Conservation (phyloP, 30 jellyfish, hydroid and myxozoan species). For the Aurelia coerulea region DNA sequence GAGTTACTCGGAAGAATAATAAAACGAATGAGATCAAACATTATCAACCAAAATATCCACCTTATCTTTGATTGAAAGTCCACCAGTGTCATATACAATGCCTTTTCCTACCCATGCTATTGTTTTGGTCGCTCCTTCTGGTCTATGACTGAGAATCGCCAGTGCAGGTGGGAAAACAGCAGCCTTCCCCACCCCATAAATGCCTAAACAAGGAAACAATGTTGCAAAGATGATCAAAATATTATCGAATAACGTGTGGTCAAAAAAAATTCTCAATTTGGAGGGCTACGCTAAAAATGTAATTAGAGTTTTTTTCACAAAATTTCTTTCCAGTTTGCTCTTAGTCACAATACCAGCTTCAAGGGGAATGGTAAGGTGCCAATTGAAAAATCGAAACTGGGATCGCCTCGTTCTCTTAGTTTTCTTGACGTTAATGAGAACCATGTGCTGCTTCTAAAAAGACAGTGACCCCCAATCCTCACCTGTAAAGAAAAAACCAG, state of each 20-base stretch:
- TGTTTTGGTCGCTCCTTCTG: conserved; percentile 80
- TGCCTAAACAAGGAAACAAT: conserved; percentile 45
- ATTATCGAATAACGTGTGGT: neutral
- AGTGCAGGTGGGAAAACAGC: conserved; percentile 91
- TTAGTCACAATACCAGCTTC: no score
- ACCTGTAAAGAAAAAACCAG: no score
- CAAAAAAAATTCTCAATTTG: neutral
- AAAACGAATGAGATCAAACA: no score
- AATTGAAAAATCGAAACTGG: no score
- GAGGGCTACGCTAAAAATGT: neutral
- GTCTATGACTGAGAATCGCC: conserved; percentile 84
- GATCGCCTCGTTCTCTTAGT: no score
- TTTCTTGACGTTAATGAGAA: no score
- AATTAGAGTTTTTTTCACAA: no score
- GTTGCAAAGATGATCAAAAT: neutral
- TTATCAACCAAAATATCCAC: conserved; percentile 25
- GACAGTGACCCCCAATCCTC: no score
- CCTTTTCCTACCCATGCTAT: conserved; percentile 99
- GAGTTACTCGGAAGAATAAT: no score
- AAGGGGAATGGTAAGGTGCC: no score
- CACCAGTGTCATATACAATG: conserved; percentile 98
- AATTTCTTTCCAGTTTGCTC: no score
- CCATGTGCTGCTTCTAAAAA: no score
- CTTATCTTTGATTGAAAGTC: conserved; percentile 96
- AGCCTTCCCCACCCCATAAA: conserved; percentile 99